phyloP scores from a whole-genome alignment of 2,797 vertebrate species.

The Rhinogobio ventralis region DNA sequence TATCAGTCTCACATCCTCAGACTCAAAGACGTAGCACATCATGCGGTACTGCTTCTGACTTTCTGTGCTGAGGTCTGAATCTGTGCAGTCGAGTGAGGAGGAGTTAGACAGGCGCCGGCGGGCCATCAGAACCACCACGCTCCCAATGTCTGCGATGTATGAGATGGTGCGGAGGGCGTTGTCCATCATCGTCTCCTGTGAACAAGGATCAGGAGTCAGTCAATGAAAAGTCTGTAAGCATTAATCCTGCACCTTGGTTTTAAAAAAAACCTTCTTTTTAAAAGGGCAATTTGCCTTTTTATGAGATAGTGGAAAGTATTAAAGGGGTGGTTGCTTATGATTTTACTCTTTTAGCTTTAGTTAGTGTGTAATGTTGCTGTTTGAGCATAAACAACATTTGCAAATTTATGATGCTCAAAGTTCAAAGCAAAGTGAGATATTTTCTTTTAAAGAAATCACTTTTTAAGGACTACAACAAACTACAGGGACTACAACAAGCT shows the following conservation, averaged over 20 bases:
- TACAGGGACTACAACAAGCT: too few relatives aligned
- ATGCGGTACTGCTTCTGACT: constrained; percentile 94
- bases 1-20: constrained; percentile 78
- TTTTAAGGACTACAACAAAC: too few relatives aligned
- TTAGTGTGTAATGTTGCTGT: too few relatives aligned
- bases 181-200: constrained; percentile 96
- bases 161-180: constrained; percentile 96
- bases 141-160: constrained; percentile 96
- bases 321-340: background rate
- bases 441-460: too few relatives aligned
- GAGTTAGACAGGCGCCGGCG: constrained; percentile 88
- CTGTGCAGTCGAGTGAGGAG: constrained; percentile 90
- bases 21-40: constrained; percentile 91
- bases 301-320: background rate
- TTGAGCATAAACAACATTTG: too few relatives aligned
- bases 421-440: too few relatives aligned
- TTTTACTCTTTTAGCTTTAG: too few relatives aligned
- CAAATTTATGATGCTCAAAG: too few relatives aligned
- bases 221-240: constrained; percentile 2
- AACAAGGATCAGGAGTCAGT: background rate
- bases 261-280: background rate
- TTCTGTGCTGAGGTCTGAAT: constrained; percentile 85
- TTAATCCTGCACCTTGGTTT: background rate
- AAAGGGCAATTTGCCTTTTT: background rate
- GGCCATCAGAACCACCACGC: constrained; percentile 96